These are phyloP conservation scores for Patella depressa DNA, from an alignment of 2,888 invertebrate genomes.

Conservation along the genomic window DNA sequence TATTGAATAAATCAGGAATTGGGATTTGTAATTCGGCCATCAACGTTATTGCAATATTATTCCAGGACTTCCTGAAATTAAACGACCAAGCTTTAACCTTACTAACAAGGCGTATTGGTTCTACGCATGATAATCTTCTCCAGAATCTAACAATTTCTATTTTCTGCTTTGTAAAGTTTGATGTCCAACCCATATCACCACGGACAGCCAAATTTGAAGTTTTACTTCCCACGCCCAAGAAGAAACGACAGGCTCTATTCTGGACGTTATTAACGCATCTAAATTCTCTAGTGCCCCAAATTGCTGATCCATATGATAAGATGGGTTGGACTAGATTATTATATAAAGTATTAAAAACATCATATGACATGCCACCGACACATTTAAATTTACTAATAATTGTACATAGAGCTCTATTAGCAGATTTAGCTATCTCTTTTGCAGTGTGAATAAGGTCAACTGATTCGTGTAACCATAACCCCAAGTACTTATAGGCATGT, in stretches of 20 bases:
- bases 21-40: too few relatives aligned
- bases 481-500: not conserved
- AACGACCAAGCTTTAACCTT: too few relatives aligned
- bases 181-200: not conserved
- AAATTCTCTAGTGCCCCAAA: not conserved
- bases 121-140: too few relatives aligned
- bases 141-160: too few relatives aligned
- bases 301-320: not conserved
- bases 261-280: not conserved
- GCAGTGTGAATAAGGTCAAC: not conserved
- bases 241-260: not conserved
- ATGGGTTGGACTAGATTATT: not conserved
- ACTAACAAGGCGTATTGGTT: too few relatives aligned
- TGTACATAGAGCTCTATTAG: not conserved
- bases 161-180: not conserved
- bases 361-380: conserved; percentile 2
- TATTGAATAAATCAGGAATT: too few relatives aligned
- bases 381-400: conserved; percentile 2
- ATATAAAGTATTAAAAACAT: not conserved
- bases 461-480: not conserved
- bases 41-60: too few relatives aligned
- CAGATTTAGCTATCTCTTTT: conserved; percentile 1
- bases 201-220: not conserved
- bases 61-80: too few relatives aligned
- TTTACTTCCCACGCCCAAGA: not conserved